phyloP scores from a whole-genome alignment of 1,140 invertebrate genomes.

The Caerostris extrusa region DNA sequence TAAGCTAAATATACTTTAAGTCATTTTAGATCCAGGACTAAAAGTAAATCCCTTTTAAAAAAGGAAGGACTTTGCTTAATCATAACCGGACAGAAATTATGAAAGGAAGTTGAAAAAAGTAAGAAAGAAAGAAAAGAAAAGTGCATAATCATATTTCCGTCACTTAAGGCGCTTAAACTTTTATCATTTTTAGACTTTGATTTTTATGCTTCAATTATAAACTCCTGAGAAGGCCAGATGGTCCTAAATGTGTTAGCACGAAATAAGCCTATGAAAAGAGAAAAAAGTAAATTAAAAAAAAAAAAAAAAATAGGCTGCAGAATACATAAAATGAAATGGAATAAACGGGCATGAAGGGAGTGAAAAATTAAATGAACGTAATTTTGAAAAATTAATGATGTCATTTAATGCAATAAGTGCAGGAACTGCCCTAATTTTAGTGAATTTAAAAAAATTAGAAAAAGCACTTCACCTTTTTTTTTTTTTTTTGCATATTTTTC shows the following conservation, averaged over 20 bases:
- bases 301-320: neutral
- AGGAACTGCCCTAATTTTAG: neutral
- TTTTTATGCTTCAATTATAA: neutral
- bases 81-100: neutral
- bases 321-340: neutral
- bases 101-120: neutral
- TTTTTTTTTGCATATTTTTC: neutral
- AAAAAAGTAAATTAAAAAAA: neutral
- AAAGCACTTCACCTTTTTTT: neutral
- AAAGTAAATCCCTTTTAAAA: neutral
- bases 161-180: slow-evolving; percentile 8
- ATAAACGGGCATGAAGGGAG: neutral
- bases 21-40: no score
- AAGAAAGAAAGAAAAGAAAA: neutral
- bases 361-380: neutral
- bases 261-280: neutral
- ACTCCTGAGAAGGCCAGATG: neutral
- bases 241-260: neutral
- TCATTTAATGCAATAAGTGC: neutral
- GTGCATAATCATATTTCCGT: neutral
- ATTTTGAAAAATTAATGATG: neutral
- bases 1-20: no score
- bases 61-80: neutral
- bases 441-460: neutral
- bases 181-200: neutral